phyloP scores from a whole-genome alignment of 2,888 invertebrate genomes.

The Acrobasis consociella region DNA sequence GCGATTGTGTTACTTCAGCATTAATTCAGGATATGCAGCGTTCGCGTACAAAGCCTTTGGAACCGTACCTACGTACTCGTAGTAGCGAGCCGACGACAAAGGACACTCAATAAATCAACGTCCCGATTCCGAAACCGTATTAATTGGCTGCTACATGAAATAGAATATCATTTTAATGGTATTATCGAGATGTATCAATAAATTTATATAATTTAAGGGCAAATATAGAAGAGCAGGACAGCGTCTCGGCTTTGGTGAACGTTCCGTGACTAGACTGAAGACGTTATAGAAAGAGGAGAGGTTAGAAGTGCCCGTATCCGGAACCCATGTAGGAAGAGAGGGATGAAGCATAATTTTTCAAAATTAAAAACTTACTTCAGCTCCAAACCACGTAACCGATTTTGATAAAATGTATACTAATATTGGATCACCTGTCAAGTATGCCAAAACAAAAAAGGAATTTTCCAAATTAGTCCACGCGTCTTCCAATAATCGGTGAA shows the following conservation, averaged over 20 bases:
- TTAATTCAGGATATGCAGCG: neutral
- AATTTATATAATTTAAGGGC: too few species aligned
- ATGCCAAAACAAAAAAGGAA: too few species aligned
- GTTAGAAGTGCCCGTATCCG: neutral
- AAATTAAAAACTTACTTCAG: too few species aligned
- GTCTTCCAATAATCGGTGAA: too few species aligned
- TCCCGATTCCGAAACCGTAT: neutral
- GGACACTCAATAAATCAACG: neutral
- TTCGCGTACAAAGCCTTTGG: neutral
- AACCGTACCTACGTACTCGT: neutral
- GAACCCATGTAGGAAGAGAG: neutral
- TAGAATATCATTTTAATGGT: neutral
- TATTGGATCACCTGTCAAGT: too few species aligned
- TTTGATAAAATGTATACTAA: too few species aligned
- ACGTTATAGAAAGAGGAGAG: neutral
- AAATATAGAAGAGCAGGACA: neutral
- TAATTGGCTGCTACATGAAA: neutral
- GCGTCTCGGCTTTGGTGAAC: neutral
- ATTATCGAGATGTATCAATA: neutral
- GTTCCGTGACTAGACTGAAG: neutral
- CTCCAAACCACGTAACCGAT: too few species aligned
- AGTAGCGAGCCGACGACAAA: neutral
- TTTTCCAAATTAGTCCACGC: too few species aligned
- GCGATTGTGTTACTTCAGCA: too few species aligned
- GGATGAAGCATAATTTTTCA: too few species aligned